phyloP scores from a whole-genome alignment of 2,797 vertebrate species.

The Micrastur ruficollis region DNA sequence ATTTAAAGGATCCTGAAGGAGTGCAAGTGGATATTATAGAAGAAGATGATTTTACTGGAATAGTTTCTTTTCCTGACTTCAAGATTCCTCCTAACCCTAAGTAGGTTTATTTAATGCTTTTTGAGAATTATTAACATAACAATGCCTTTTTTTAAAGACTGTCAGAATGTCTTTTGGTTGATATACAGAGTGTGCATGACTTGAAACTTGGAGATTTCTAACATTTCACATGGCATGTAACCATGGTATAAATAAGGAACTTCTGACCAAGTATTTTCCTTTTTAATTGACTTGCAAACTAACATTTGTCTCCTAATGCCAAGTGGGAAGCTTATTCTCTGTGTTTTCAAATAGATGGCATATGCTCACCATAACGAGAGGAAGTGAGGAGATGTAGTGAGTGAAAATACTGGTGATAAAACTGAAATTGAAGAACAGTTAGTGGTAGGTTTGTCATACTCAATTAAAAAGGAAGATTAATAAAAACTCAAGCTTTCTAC shows the following conservation, averaged over 20 bases:
- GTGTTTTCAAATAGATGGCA: not conserved
- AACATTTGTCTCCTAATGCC: not conserved
- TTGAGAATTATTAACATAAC: not conserved
- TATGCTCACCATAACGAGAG: not conserved
- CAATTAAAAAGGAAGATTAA: not conserved
- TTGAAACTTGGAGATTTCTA: not conserved
- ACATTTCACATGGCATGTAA: not conserved
- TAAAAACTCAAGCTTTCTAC: not conserved
- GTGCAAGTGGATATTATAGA: constrained; percentile 82
- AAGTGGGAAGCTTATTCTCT: not conserved
- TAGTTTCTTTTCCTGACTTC: constrained; percentile 89
- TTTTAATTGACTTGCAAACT: not conserved
- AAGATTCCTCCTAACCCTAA: constrained; percentile 92
- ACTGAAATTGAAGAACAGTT: not conserved
- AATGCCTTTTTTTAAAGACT: not conserved
- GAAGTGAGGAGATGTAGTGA: not conserved
- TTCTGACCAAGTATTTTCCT: not conserved
- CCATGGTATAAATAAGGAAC: not conserved
- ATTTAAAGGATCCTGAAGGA: constrained; percentile 84
- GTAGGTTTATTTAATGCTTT: constrained; percentile 69
- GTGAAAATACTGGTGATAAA: not conserved
- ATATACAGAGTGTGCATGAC: not conserved
- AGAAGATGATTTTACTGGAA: constrained; percentile 83
- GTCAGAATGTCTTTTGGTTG: not conserved
- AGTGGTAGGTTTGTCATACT: not conserved